A percentile compares a stretch with the other conserved stretches of the same genome.
phyloP scores from a whole-genome alignment of 2,888 invertebrate species.

The Lasioglossum calceatum region DNA sequence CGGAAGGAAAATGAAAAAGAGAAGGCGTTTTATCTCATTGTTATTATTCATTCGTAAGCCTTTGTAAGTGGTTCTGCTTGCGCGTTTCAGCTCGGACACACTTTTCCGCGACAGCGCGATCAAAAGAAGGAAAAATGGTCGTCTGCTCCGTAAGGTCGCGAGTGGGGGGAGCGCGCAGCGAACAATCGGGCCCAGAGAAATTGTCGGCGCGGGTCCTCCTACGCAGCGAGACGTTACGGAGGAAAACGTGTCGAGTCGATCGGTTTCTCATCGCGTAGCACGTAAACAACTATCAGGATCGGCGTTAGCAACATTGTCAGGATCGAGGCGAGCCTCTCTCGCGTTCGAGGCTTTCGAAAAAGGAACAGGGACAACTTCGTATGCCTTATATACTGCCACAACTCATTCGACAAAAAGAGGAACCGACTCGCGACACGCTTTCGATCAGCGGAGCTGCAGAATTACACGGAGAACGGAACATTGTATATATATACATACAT shows the following conservation, averaged over 20 bases:
- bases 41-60: slow-evolving; percentile 58
- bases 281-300: slow-evolving; percentile 31
- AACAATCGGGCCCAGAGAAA: background rate
- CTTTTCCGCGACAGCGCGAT: slow-evolving; percentile 20
- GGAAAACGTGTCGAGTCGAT: slow-evolving; percentile 27
- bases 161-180: background rate
- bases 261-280: slow-evolving; percentile 64
- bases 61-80: slow-evolving; percentile 61
- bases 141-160: background rate
- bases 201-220: background rate
- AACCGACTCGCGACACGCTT: slow-evolving; percentile 55
- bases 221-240: background rate
- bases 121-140: background rate
- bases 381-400: slow-evolving; percentile 73
- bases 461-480: slow-evolving; percentile 50
- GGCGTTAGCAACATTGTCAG: slow-evolving; percentile 32
- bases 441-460: slow-evolving; percentile 46
- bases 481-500: slow-evolving; percentile 37
- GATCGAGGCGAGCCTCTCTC: slow-evolving; percentile 8
- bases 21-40: slow-evolving; percentile 45
- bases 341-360: background rate
- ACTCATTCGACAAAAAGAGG: slow-evolving; percentile 54
- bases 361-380: slow-evolving; percentile 47
- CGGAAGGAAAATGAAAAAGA: background rate
- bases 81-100: slow-evolving; percentile 49